A percentile compares a stretch with the other conserved stretches of the same genome.
Conservation (phyloP, 1,140 invertebrate genomes). For the Heliconius hermathena region DNA sequence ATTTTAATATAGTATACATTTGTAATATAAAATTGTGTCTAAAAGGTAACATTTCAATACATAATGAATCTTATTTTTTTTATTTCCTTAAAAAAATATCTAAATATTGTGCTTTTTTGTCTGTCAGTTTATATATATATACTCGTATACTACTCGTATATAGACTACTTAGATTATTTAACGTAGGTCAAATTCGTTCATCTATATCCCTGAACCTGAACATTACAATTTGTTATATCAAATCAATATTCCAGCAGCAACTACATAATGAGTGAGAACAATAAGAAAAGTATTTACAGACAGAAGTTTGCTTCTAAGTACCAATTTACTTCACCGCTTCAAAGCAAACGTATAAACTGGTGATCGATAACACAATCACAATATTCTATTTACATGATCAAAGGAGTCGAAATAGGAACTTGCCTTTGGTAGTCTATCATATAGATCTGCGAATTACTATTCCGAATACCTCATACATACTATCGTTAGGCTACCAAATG, state of each 20-base stretch:
- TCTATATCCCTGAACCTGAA: too few relatives aligned
- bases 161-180: too few relatives aligned
- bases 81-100: too few relatives aligned
- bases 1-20: too few relatives aligned
- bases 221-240: neutral
- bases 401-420: conserved; percentile 4
- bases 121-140: too few relatives aligned
- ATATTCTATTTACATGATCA: conserved; percentile 14
- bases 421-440: conserved; percentile 10
- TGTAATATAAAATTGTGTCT: too few relatives aligned
- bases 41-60: too few relatives aligned
- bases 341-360: conserved; percentile 5
- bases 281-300: conserved; percentile 14
- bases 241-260: neutral
- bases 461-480: neutral
- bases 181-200: neutral
- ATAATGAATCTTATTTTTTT: too few relatives aligned
- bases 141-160: too few relatives aligned
- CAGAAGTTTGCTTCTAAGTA: conserved; percentile 16
- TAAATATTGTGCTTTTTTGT: too few relatives aligned
- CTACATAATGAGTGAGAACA: neutral
- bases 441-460: conserved; percentile 13
- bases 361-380: conserved; percentile 3
- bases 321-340: neutral
- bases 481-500: conserved; percentile 2